Conservation (phyloP, 2,888 invertebrate species). For the Octonoba sinensis region DNA sequence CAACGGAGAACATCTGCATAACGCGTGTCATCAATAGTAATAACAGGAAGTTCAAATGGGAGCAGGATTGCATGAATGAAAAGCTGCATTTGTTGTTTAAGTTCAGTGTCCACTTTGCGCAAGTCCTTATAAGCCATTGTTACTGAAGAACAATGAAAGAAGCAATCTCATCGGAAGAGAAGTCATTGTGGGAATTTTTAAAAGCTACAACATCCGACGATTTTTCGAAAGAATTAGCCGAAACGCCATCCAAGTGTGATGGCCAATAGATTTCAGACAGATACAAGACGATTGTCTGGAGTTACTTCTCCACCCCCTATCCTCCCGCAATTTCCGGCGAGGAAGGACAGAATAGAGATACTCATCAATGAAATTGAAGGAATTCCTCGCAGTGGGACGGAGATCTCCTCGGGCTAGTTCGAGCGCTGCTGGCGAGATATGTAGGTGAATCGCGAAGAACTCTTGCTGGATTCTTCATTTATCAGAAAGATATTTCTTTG, state of each 20-base stretch:
- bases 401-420: no score
- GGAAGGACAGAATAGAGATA: no score
- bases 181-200: conserved; percentile 39
- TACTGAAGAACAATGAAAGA: conserved; percentile 49
- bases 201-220: conserved; percentile 42
- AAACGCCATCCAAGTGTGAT: conserved; percentile 2
- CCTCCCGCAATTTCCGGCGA: no score
- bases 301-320: no score
- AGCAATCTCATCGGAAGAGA: conserved; percentile 39
- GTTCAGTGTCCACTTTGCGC: conserved; percentile 59
- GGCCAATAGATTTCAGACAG: no score
- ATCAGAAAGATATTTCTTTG: no score
- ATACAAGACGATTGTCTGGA: no score
- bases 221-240: conserved; percentile 26
- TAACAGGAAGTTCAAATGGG: conserved; percentile 56
- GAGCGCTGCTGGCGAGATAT: no score
- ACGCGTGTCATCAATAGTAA: conserved; percentile 62
- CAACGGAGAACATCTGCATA: conserved; percentile 18
- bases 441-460: no score
- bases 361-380: no score
- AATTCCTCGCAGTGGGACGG: no score
- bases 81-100: neutral
- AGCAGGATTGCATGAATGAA: conserved; percentile 20
- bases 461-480: no score
- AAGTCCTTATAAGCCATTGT: conserved; percentile 39